Evolutionary conservation across 2,113 vertebrate genomes (phyloP).

Genomic region (Pogonocichla stellata): DNA sequence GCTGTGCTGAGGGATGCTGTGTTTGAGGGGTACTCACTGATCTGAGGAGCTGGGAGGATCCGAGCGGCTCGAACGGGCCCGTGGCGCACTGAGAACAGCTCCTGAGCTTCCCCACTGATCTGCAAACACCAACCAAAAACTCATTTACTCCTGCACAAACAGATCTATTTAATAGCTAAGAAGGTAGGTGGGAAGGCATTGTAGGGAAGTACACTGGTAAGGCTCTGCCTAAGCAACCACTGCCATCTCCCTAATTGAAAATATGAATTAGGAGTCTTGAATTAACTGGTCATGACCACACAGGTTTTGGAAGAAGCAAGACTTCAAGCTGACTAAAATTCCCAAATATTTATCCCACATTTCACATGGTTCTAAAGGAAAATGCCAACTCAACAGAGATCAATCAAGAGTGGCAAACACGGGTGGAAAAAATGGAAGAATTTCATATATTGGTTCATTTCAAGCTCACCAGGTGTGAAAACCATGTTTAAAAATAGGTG

Average conservation of each 20-base stretch:
- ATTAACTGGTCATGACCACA: background rate
- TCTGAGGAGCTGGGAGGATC: slow-evolving; percentile 90
- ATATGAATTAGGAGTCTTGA: fast-evolving
- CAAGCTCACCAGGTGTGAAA: slow-evolving; percentile 14
- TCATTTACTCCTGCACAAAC: fast-evolving
- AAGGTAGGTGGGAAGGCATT: background rate
- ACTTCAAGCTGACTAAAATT: background rate
- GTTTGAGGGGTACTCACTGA: slow-evolving; percentile 76
- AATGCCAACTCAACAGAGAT: background rate
- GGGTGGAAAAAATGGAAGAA: background rate
- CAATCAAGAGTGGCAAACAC: background rate
- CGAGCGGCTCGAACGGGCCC: slow-evolving; percentile 90
- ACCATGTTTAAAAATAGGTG: background rate
- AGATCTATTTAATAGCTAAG: fast-evolving
- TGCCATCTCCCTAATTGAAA: background rate
- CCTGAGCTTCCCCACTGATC: slow-evolving; percentile 96
- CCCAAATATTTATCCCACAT: background rate
- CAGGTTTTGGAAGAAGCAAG: background rate
- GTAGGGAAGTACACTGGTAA: background rate
- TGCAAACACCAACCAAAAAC: slow-evolving; percentile 42
- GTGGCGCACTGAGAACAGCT: slow-evolving; percentile 93
- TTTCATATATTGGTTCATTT: background rate
- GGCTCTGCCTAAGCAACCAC: background rate
- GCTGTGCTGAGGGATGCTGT: fast-evolving
- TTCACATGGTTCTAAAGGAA: background rate